Evolutionary conservation across 2,888 invertebrate species (phyloP).

Genomic region (Flexamia atlantica): DNA sequence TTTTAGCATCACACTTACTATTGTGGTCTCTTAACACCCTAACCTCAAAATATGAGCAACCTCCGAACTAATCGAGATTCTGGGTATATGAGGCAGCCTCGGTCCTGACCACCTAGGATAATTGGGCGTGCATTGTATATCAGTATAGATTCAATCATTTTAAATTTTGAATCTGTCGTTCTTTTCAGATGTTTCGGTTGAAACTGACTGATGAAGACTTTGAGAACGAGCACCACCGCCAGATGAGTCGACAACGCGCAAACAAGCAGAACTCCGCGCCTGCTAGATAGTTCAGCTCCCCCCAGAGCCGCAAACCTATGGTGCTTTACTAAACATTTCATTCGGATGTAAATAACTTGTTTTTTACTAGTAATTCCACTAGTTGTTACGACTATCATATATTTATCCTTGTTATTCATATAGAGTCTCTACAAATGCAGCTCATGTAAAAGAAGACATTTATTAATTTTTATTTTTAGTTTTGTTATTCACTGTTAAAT

Average conservation of each 20-base stretch:
- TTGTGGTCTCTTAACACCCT: too few species aligned
- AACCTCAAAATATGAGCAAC: too few species aligned
- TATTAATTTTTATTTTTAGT: not conserved
- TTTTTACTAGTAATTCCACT: conserved; percentile 7
- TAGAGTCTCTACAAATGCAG: not conserved
- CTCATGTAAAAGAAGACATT: conserved; percentile 13
- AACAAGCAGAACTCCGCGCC: conserved; percentile 67
- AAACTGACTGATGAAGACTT: conserved; percentile 93
- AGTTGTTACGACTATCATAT: conserved; percentile 35
- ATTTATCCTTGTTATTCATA: conserved; percentile 11
- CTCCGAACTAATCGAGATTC: too few species aligned
- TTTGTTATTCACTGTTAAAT: conserved; percentile 2
- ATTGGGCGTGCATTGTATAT: too few species aligned
- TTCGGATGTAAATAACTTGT: conserved; percentile 27
- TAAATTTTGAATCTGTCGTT: too few species aligned
- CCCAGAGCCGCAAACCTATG: not conserved
- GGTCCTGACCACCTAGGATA: too few species aligned
- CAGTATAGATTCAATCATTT: too few species aligned
- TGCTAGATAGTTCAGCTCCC: conserved; percentile 12
- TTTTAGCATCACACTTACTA: too few species aligned
- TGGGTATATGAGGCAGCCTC: too few species aligned
- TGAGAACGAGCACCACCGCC: conserved; percentile 92
- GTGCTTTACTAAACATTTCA: conserved; percentile 33
- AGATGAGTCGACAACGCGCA: conserved; percentile 73
- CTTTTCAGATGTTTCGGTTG: conserved; percentile 83